Conservation (phyloP, 2,113 vertebrate genomes). For the Toxostoma redivivum region DNA sequence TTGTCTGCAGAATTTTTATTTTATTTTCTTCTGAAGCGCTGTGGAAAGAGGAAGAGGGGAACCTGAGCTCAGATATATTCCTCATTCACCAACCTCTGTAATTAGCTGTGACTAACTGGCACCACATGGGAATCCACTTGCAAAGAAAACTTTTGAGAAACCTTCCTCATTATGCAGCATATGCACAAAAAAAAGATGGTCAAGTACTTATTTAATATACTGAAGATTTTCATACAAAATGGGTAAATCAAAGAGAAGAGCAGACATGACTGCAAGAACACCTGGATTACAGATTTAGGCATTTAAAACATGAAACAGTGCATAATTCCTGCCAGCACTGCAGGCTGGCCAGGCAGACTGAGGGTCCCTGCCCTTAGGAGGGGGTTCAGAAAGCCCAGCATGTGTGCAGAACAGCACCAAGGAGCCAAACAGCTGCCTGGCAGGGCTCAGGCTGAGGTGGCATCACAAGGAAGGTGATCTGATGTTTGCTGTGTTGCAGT, state of each 20-base stretch:
- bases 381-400: background rate
- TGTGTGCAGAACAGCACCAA: background rate
- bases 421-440: background rate
- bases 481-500: background rate
- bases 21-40: slow-evolving; percentile 45
- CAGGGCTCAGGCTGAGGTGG: background rate
- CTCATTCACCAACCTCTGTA: slow-evolving; percentile 51
- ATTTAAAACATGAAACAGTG: background rate
- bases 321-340: background rate
- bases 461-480: slow-evolving; percentile 30
- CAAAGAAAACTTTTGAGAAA: slow-evolving; percentile 50
- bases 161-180: background rate
- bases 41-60: background rate
- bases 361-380: background rate
- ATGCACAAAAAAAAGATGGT: background rate
- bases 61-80: slow-evolving; percentile 34
- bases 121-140: slow-evolving; percentile 64
- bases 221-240: background rate
- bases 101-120: slow-evolving; percentile 73
- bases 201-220: background rate
- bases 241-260: background rate
- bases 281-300: background rate
- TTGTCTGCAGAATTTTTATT: slow-evolving; percentile 58
- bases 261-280: background rate
- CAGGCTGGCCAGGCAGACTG: background rate